phyloP scores from a whole-genome alignment of 1,140 invertebrate genomes.

The Drosophila arizonae region DNA sequence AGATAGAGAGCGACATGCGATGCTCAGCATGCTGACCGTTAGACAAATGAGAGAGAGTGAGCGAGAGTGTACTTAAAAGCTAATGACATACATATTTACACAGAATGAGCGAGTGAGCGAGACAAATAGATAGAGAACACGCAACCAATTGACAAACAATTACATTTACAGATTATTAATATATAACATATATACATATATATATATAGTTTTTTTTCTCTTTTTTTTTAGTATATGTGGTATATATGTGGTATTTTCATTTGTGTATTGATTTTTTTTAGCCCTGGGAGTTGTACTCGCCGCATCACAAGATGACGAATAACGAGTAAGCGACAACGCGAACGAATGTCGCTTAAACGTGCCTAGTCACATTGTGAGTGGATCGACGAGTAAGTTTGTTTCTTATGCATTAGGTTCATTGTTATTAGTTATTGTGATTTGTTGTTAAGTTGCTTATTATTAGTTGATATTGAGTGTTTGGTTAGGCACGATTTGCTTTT shows the following conservation, averaged over 20 bases:
- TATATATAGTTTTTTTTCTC: slow-evolving; percentile 1
- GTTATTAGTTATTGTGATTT: slow-evolving; percentile 4
- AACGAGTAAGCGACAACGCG: slow-evolving; percentile 42
- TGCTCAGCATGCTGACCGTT: slow-evolving; percentile 22
- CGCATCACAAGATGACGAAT: slow-evolving; percentile 57
- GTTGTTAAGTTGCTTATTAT: slow-evolving; percentile 20
- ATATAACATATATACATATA: slow-evolving; percentile 1
- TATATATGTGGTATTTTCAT: not conserved
- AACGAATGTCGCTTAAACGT: slow-evolving; percentile 36
- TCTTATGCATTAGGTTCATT: slow-evolving; percentile 19
- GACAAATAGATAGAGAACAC: slow-evolving; percentile 14
- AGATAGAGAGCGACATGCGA: slow-evolving; percentile 26
- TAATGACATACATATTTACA: slow-evolving; percentile 44
- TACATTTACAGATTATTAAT: slow-evolving; percentile 28
- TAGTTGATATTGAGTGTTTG: slow-evolving; percentile 38
- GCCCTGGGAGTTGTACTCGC: slow-evolving; percentile 60
- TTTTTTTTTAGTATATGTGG: slow-evolving; percentile 13
- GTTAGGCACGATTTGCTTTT: slow-evolving; percentile 76
- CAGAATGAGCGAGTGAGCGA: slow-evolving; percentile 16
- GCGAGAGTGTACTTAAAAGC: slow-evolving; percentile 18
- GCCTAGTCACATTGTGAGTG: slow-evolving; percentile 51
- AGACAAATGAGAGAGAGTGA: slow-evolving; percentile 1
- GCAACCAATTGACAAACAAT: slow-evolving; percentile 49
- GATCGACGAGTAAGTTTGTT: slow-evolving; percentile 34
- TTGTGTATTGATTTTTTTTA: not conserved